phyloP scores from a whole-genome alignment of 2,888 invertebrate species.

The Ischnura elegans region DNA sequence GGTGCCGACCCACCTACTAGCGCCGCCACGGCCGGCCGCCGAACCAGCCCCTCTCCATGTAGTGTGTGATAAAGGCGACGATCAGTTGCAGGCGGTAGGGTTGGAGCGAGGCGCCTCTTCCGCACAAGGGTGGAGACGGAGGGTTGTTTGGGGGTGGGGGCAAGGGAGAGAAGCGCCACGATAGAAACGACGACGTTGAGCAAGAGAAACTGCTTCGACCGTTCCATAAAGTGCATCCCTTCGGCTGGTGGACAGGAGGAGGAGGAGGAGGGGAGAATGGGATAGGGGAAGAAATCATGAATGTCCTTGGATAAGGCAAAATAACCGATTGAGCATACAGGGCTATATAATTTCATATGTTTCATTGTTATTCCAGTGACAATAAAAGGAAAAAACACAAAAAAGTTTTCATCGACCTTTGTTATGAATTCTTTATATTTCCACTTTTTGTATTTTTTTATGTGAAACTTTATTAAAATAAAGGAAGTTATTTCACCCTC shows the following conservation, averaged over 20 bases:
- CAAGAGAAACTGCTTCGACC: constrained; percentile 19
- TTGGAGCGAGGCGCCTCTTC: not conserved
- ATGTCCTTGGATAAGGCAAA: too few species aligned
- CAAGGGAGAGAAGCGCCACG: not conserved
- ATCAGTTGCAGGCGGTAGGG: constrained; percentile 19
- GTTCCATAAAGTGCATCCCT: constrained; percentile 18
- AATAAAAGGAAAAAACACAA: too few species aligned
- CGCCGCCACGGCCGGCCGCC: not conserved
- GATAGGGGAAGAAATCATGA: too few species aligned
- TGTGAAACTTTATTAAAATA: too few species aligned
- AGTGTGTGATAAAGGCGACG: not conserved
- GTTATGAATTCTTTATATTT: too few species aligned
- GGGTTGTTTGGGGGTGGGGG: not conserved
- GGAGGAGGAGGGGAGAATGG: not conserved
- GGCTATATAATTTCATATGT: too few species aligned
- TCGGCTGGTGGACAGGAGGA: not conserved
- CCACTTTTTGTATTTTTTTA: too few species aligned
- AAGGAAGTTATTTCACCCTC: too few species aligned
- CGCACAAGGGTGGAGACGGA: not conserved
- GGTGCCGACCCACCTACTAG: not conserved
- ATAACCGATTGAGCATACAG: too few species aligned
- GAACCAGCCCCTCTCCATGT: not conserved
- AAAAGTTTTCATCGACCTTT: too few species aligned
- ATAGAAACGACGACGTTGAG: not conserved
- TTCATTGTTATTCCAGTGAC: too few species aligned